These are phyloP conservation scores for Pterobdella sp. DNA, from an alignment of 2,888 invertebrate species.

Conservation along the genomic window DNA sequence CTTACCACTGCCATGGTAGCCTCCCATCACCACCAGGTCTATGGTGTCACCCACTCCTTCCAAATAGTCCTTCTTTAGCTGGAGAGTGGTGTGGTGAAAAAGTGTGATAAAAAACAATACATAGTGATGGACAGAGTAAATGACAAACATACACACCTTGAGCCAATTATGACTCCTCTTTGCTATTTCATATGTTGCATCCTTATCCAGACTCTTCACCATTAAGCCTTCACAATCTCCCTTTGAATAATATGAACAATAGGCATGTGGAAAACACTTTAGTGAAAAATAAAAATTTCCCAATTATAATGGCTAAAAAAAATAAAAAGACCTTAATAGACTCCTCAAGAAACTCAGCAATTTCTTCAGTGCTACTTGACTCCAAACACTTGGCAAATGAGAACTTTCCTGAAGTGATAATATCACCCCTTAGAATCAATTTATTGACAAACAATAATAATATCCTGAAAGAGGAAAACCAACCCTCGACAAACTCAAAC, in stretches of 20 bases:
- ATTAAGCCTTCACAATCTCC: constrained; percentile 96
- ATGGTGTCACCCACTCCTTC: constrained; percentile 92
- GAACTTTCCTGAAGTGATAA: constrained; percentile 55
- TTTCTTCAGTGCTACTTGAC: constrained; percentile 77
- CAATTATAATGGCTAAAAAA: constrained; percentile 59
- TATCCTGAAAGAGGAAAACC: constrained; percentile 44
- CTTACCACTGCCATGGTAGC: constrained; percentile 83
- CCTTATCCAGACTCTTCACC: constrained; percentile 87
- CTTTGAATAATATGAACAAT: constrained; percentile 39
- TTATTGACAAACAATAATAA: no score
- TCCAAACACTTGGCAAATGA: constrained; percentile 75
- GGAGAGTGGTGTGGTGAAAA: constrained; percentile 25
- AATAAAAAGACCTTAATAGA: constrained; percentile 93
- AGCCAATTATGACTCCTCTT: constrained; percentile 60
- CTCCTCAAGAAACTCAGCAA: constrained; percentile 85
- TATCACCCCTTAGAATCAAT: no score
- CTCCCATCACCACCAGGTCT: constrained; percentile 90
- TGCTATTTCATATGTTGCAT: constrained; percentile 92
- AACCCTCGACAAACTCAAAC: constrained; percentile 58
- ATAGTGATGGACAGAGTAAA: no score
- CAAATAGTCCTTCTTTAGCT: constrained; percentile 90
- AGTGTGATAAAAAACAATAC: no score
- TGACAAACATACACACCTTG: constrained; percentile 42
- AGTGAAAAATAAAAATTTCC: neutral
- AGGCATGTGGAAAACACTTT: neutral